phyloP scores from a whole-genome alignment of 2,113 vertebrate genomes.

The Serranochromis macrocephalus region DNA sequence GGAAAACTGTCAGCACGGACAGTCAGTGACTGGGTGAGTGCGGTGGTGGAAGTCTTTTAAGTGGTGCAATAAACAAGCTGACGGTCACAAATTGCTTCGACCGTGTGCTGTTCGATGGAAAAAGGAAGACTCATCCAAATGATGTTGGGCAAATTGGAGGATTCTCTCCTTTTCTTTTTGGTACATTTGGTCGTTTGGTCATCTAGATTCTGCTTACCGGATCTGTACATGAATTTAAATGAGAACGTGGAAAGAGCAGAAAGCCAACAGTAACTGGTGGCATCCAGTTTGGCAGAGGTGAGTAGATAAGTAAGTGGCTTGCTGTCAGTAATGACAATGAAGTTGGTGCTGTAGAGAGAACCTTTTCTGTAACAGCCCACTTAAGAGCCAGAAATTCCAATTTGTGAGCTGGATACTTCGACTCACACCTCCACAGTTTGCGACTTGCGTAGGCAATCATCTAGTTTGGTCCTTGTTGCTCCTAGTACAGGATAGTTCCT shows the following conservation, averaged over 20 bases:
- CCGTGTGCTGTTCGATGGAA: neutral
- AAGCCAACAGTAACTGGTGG: neutral
- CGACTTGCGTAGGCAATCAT: neutral
- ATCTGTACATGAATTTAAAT: neutral
- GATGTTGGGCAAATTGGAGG: neutral
- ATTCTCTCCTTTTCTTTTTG: neutral
- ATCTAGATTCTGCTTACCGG: neutral
- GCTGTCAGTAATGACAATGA: neutral
- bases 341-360: neutral
- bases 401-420: neutral
- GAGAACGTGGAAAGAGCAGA: neutral
- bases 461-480: neutral
- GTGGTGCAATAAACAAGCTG: neutral
- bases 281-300: neutral
- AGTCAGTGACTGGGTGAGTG: neutral
- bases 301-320: neutral
- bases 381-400: neutral
- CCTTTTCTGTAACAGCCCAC: neutral
- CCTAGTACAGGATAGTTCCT: neutral
- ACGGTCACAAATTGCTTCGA: neutral
- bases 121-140: neutral
- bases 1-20: neutral
- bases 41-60: neutral
- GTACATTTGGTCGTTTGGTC: neutral
- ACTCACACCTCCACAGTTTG: neutral